Conservation (phyloP, 2,113 vertebrate species). For the Microtus oregoni region DNA sequence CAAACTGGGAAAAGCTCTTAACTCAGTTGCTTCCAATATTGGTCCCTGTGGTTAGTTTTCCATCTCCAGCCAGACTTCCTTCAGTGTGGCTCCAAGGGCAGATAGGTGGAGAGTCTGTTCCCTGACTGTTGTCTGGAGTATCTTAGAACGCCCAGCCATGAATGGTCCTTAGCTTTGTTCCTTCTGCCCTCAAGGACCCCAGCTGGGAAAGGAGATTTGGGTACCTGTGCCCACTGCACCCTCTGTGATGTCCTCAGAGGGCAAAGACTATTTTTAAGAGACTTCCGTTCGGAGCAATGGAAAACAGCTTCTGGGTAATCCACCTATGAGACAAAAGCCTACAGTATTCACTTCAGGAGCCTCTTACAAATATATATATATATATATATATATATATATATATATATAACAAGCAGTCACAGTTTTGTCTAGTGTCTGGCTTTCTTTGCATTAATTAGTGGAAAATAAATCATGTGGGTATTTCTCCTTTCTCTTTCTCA, state of each 20-base stretch:
- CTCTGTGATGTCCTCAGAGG: conserved; percentile 25
- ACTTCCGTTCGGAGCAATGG: not conserved
- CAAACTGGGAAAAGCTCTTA: conserved; percentile 57
- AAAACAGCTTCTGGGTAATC: not conserved
- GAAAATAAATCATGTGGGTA: no score
- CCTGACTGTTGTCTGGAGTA: conserved; percentile 71
- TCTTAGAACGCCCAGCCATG: conserved; percentile 75
- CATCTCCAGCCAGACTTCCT: conserved; percentile 73
- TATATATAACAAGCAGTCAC: no score
- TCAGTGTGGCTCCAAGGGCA: conserved; percentile 68
- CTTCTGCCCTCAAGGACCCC: conserved; percentile 59
- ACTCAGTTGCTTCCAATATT: conserved; percentile 18
- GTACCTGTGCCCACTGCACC: conserved; percentile 53
- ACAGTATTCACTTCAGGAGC: not conserved
- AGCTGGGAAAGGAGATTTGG: conserved; percentile 63
- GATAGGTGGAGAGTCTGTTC: conserved; percentile 67
- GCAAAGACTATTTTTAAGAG: not conserved
- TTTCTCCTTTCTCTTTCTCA: no score
- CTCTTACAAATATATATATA: no score
- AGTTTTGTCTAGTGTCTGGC: no score
- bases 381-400: no score
- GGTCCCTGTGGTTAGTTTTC: conserved; percentile 78
- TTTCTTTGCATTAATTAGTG: no score
- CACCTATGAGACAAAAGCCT: not conserved
- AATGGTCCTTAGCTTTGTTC: conserved; percentile 70